Evolutionary conservation across 2,888 invertebrate species (phyloP).

Genomic region (Meta bourneti): DNA sequence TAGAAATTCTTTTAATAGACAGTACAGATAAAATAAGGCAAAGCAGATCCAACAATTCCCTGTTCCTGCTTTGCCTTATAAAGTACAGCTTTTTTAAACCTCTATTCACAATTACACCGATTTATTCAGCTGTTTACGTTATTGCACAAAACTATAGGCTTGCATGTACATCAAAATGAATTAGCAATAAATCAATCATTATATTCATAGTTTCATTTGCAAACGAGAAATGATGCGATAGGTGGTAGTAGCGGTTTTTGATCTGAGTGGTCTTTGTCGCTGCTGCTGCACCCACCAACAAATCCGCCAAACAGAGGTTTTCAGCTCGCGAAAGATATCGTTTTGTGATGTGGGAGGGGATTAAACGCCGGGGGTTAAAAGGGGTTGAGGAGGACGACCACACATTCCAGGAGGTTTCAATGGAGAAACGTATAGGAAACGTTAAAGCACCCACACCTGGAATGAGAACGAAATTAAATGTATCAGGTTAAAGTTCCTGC

Average conservation of each 20-base stretch:
- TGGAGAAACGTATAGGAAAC: slow-evolving; percentile 36
- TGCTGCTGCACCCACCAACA: slow-evolving; percentile 8
- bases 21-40: slow-evolving; percentile 76
- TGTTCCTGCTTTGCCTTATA: slow-evolving; percentile 74
- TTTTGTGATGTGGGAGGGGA: background rate
- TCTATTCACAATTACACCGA: slow-evolving; percentile 76
- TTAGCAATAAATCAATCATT: slow-evolving; percentile 60
- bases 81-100: slow-evolving; percentile 70
- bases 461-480: slow-evolving; percentile 25
- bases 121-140: slow-evolving; percentile 61
- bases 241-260: slow-evolving; percentile 37
- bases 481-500: slow-evolving; percentile 2
- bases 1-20: slow-evolving; percentile 77
- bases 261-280: background rate
- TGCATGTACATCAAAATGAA: slow-evolving; percentile 76
- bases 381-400: slow-evolving; percentile 10
- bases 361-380: slow-evolving; percentile 3
- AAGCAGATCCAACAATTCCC: slow-evolving; percentile 72
- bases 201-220: slow-evolving; percentile 39
- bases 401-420: slow-evolving; percentile 43
- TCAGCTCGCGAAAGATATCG: background rate
- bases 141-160: slow-evolving; percentile 76
- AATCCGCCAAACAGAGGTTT: background rate
- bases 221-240: slow-evolving; percentile 58
- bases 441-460: slow-evolving; percentile 54